phyloP scores from a whole-genome alignment of 2,113 vertebrate species.

The Rhinogobius similis region DNA sequence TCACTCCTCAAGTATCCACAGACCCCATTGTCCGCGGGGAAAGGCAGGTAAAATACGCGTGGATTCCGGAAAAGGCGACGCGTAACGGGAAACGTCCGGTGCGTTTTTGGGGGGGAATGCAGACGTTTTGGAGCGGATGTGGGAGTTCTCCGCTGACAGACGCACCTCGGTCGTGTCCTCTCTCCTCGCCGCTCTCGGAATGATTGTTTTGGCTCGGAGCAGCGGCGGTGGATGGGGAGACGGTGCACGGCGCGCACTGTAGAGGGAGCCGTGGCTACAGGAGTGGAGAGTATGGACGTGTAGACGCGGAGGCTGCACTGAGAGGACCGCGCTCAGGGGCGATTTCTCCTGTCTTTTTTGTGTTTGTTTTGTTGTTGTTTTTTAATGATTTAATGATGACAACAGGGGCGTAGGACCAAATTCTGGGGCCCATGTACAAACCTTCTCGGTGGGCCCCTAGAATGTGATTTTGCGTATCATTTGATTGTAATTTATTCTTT shows the following conservation, averaged over 20 bases:
- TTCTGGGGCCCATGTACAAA: no score
- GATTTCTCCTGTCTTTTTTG: no score
- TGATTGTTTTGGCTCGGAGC: slow-evolving; percentile 59
- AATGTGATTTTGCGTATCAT: no score
- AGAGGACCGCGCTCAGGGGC: no score
- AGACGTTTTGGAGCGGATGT: slow-evolving; percentile 12
- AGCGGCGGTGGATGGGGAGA: slow-evolving; percentile 40
- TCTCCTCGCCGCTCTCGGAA: slow-evolving; percentile 42
- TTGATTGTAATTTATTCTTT: no score
- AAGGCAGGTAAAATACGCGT: slow-evolving; percentile 6
- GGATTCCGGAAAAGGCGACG: slow-evolving; percentile 13
- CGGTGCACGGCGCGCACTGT: slow-evolving; percentile 58
- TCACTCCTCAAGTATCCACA: slow-evolving; percentile 71
- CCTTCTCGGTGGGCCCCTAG: no score
- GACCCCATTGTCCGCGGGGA: slow-evolving; percentile 42
- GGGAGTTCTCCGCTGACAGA: slow-evolving; percentile 21
- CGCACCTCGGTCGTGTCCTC: slow-evolving; percentile 51
- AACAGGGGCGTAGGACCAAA: no score
- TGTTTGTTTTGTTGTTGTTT: no score
- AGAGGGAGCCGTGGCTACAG: slow-evolving; percentile 75
- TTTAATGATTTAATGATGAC: no score
- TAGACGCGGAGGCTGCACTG: no score
- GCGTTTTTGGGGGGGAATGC: slow-evolving; percentile 6
- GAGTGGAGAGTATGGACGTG: neutral
- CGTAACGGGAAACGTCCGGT: neutral